Evolutionary conservation across 2,113 vertebrate species (phyloP), one percentile per base, ranked within the genome.

Genomic region (Phyllopteryx taeniolatus): DNA sequence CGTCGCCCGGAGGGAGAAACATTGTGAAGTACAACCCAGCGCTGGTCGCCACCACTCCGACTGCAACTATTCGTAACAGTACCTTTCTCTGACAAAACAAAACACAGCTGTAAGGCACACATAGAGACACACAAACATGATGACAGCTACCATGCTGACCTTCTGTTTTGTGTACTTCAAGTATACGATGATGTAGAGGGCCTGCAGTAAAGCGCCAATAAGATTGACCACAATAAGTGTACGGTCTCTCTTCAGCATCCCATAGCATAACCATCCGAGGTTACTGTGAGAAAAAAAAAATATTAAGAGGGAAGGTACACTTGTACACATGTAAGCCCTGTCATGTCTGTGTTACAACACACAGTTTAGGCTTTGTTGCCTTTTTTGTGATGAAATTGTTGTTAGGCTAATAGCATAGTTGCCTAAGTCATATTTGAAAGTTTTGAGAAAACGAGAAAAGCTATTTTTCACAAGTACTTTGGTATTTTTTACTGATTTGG

Each of bases 181-280:
- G 71, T 95, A 99, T 0, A 81, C 81, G 51, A 93, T 19, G 70
- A 98, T 94, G 72, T 96, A 99, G 22, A 96, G 80, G 10, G 85
- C 86, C 89, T 98, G 96, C 44, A 99, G 93, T 0, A 85, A 22
- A 0, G 94, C 95, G 0, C 97, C 97, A 0, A 96, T 83, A 0
- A 85, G 5, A 68, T 98, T 99, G 67, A 99, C 95, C 0, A 88
- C 1, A 46, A 96, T 79, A 47, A 99, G 71, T 0, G 95, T 98
- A 39, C 90, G 74, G 1, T 97, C 95, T 0, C 31, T 78, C 85
- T 96, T 98, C 81, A 97, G 81, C 17, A 88, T 74, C 56, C 97
- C 97, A 1, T 98, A 99, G 83, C 94, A 96, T 83, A 97, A 77
- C 96, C 97, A 98, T 60, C 95, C 92, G 51, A 98, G 82, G 91